These are phyloP conservation scores for Telmatherina bonti DNA, from an alignment of 2,797 vertebrate species.

Conservation along the genomic window DNA sequence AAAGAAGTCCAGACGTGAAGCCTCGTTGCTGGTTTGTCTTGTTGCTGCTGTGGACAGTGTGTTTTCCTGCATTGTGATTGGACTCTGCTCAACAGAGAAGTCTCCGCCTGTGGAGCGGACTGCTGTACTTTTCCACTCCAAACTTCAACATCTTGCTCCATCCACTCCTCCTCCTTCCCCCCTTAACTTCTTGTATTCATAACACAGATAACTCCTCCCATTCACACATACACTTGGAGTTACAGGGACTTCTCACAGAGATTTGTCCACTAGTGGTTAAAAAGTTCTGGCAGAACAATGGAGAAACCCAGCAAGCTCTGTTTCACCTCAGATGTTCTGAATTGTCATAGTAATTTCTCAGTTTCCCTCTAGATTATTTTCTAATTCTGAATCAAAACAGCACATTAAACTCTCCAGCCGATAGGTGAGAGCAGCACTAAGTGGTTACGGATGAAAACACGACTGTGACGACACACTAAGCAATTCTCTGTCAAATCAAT, in stretches of 20 bases:
- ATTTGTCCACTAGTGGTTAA: slow-evolving; percentile 39
- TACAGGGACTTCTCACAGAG: slow-evolving; percentile 28
- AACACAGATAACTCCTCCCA: slow-evolving; percentile 32
- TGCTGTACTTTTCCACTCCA: slow-evolving; percentile 76
- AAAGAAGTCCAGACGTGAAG: slow-evolving; percentile 23
- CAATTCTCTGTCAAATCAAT: too few relatives aligned
- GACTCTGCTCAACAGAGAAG: slow-evolving; percentile 29
- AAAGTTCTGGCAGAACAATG: slow-evolving; percentile 15
- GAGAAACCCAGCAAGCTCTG: neutral
- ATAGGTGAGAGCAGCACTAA: neutral
- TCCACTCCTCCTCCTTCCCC: slow-evolving; percentile 39
- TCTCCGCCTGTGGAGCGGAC: slow-evolving; percentile 40
- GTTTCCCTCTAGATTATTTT: slow-evolving; percentile 9
- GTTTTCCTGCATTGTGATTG: slow-evolving; percentile 63
- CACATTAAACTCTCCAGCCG: neutral
- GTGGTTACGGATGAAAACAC: neutral
- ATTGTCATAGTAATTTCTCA: slow-evolving; percentile 26
- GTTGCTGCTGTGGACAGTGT: slow-evolving; percentile 38
- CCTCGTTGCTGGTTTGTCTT: slow-evolving; percentile 35
- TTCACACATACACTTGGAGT: slow-evolving; percentile 20
- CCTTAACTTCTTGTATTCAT: slow-evolving; percentile 49
- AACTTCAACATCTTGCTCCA: slow-evolving; percentile 45
- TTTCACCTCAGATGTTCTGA: slow-evolving; percentile 20
- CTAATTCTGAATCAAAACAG: neutral
- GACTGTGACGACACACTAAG: neutral